Conservation (phyloP, 2,797 vertebrate genomes). For the Echeneis naucrates region DNA sequence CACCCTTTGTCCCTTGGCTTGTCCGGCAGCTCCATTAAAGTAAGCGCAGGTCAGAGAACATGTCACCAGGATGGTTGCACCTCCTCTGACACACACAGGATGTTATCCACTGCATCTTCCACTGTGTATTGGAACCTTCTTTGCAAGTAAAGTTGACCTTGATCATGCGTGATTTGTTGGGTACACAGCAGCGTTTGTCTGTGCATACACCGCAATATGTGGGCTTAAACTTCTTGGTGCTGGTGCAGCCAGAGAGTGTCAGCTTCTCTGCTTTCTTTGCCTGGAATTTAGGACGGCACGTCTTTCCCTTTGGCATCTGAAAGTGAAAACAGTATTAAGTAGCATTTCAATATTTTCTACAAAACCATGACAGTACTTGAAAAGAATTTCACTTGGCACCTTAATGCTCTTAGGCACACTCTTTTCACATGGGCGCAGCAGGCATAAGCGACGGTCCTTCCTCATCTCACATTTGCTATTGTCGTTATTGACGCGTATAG, state of each 20-base stretch:
- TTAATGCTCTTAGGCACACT: constrained; percentile 83
- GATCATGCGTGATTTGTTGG: constrained; percentile 90
- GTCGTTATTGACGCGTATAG: constrained; percentile 91
- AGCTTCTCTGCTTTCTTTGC: constrained; percentile 89
- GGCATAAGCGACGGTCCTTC: constrained; percentile 91
- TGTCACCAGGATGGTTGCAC: constrained; percentile 88
- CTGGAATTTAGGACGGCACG: constrained; percentile 90
- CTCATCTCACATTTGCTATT: constrained; percentile 94
- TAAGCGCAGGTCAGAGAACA: constrained; percentile 91
- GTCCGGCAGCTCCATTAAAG: constrained; percentile 72
- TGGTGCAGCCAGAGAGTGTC: constrained; percentile 91
- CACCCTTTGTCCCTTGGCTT: constrained; percentile 15
- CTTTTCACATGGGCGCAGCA: constrained; percentile 90
- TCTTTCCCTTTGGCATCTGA: constrained; percentile 91
- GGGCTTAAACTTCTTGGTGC: constrained; percentile 87
- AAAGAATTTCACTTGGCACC: constrained; percentile 80
- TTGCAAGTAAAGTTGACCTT: constrained; percentile 91
- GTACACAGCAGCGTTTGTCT: constrained; percentile 93
- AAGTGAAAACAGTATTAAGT: not conserved
- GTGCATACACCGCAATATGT: constrained; percentile 92
- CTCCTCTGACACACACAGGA: constrained; percentile 94
- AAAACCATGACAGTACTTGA: not conserved
- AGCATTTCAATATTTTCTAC: not conserved
- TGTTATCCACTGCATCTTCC: constrained; percentile 97
- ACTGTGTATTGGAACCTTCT: constrained; percentile 84